Evolutionary conservation across 2,797 vertebrate species (phyloP).

Genomic region (Peromyscus melanophrys): DNA sequence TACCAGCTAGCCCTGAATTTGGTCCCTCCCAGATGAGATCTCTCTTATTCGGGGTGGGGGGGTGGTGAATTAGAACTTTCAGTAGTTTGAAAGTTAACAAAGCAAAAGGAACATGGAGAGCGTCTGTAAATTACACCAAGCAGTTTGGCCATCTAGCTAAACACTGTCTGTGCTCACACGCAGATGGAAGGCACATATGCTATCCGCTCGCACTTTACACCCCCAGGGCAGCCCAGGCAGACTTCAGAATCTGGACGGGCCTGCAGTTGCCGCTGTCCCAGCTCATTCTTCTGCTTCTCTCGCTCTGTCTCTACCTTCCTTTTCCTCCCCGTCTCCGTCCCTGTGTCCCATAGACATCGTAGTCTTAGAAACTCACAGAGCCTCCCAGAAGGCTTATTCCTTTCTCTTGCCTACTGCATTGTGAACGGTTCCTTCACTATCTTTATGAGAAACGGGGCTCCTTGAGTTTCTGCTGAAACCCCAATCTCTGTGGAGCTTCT

Average conservation of each 20-base stretch:
- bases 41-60: background rate
- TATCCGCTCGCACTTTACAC: background rate
- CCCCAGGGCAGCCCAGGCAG: background rate
- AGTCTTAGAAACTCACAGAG: background rate
- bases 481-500: background rate
- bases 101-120: slow-evolving; percentile 13
- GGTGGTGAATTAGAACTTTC: background rate
- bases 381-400: background rate
- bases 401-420: background rate
- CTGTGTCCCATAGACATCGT: background rate
- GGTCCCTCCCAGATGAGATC: background rate
- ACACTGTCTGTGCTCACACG: background rate
- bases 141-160: background rate
- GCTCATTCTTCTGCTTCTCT: background rate
- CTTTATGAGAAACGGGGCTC: background rate
- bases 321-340: background rate
- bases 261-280: background rate
- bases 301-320: background rate
- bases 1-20: accelerated
- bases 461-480: background rate
- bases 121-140: background rate
- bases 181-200: background rate
- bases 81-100: background rate
- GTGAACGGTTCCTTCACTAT: background rate
- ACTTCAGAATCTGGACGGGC: background rate